phyloP scores from a whole-genome alignment of 2,113 vertebrate genomes.

The Eonycteris spelaea region DNA sequence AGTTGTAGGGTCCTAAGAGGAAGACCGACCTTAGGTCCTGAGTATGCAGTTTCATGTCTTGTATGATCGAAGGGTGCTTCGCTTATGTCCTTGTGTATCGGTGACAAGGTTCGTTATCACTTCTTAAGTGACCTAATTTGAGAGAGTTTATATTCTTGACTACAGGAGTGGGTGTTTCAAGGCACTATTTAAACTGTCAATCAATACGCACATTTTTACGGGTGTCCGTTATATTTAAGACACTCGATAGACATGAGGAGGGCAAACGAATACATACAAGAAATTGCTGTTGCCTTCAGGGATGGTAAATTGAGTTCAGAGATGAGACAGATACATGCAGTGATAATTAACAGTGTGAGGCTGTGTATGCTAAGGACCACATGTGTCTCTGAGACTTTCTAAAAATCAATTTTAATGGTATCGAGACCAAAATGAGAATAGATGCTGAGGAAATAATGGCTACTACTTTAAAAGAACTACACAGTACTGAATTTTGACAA shows the following conservation, averaged over 20 bases:
- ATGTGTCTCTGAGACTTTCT: background rate
- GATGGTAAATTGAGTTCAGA: background rate
- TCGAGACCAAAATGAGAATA: constrained; percentile 34
- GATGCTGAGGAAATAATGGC: constrained; percentile 32
- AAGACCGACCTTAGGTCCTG: background rate
- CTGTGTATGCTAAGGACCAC: background rate
- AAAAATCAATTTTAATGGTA: constrained; percentile 32
- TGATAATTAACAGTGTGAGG: background rate
- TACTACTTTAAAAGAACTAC: constrained; percentile 9
- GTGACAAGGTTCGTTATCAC: background rate
- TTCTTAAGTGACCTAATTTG: background rate
- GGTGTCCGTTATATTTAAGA: background rate
- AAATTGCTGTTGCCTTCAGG: background rate
- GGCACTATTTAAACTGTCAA: background rate
- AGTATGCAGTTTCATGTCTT: background rate
- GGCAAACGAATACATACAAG: background rate
- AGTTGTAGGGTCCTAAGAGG: background rate
- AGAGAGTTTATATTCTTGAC: background rate
- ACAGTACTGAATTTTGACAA: constrained; percentile 2
- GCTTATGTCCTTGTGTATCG: background rate
- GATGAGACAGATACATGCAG: background rate
- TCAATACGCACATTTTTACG: background rate
- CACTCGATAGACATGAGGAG: background rate
- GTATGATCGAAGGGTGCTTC: background rate
- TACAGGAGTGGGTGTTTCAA: background rate